Evolutionary conservation across 2,797 vertebrate species (phyloP).

Genomic region (Silurus lanzhouensis): DNA sequence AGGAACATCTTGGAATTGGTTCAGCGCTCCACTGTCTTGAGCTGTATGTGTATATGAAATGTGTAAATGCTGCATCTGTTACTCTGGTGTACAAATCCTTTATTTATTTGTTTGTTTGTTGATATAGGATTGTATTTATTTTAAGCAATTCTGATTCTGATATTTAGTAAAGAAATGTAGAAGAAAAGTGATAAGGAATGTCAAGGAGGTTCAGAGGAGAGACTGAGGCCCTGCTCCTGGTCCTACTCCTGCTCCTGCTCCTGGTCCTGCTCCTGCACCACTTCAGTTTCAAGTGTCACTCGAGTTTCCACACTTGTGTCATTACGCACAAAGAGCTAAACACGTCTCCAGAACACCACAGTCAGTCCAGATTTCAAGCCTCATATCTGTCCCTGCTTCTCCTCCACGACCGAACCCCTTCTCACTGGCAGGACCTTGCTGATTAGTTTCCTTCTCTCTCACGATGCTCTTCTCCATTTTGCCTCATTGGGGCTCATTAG

Average conservation of each 20-base stretch:
- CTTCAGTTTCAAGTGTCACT: slow-evolving; percentile 22
- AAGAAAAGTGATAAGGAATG: neutral
- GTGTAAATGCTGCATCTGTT: too few species aligned
- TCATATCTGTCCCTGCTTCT: neutral
- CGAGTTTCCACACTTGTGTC: slow-evolving; percentile 7
- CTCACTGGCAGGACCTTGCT: neutral
- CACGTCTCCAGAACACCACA: neutral
- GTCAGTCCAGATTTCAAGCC: neutral
- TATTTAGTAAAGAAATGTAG: too few species aligned
- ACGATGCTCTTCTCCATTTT: neutral
- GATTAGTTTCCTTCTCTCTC: neutral
- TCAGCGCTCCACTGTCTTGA: too few species aligned
- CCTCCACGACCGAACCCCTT: neutral
- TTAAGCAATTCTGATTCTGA: too few species aligned
- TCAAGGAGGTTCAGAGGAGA: neutral
- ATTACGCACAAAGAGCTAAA: slow-evolving; percentile 1
- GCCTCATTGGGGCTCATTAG: neutral
- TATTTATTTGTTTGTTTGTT: too few species aligned
- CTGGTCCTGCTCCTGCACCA: neutral
- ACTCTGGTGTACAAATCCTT: too few species aligned
- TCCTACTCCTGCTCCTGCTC: neutral
- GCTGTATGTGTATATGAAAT: too few species aligned
- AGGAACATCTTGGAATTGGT: too few species aligned
- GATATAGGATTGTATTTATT: too few species aligned
- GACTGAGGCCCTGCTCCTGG: neutral